Evolutionary conservation across 2,888 invertebrate species (phyloP), one percentile per base, ranked within the genome.

Genomic region (Lochmaea crataegi): DNA sequence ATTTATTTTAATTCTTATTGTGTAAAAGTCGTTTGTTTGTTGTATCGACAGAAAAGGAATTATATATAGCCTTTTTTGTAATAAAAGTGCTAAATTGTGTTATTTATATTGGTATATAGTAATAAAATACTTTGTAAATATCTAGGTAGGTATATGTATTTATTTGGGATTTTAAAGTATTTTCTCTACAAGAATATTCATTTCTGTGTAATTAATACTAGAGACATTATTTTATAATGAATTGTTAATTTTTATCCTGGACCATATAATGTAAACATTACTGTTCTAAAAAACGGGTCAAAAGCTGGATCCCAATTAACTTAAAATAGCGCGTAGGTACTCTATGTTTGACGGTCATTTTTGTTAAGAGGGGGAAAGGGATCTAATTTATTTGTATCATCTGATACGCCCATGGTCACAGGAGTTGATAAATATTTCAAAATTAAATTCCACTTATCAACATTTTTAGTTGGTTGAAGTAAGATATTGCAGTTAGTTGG

Each of bases 341-440:
- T 2, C n/a, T 14, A 16, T 53, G 16, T 53, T 18, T 53, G 45
- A 7, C 53, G 9, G 53, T 18, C 51, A 10, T 45, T 18, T 16
- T 48, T 48, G 48, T 2, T n/a, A 18, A 16, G 9, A 18, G 18
- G 53, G 16, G 53, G 53, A 53, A 53, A 16, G 16, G 18, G 10
- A 45, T 45, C 45, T 45, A 12, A 11, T n/a, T 53, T 53, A 53
- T 53, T 53, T 53, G 53, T 10, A 53, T 18, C 18, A 53, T 53
- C 7, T 53, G 53, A 53, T 53, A 53, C 53, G 53, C 53, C 53
- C 18, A 53, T 53, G 53, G 53, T 53, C 18, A 53, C 16, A 18
- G 16, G 10, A 53, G 18, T 10, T 53, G 53, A 53, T 53, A 53
- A 53, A 18, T 18, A 2, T 53, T 53, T 53, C 53, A 18, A 53